Evolutionary conservation across 2,888 invertebrate species (phyloP).

Genomic region (Andrena bucephala): DNA sequence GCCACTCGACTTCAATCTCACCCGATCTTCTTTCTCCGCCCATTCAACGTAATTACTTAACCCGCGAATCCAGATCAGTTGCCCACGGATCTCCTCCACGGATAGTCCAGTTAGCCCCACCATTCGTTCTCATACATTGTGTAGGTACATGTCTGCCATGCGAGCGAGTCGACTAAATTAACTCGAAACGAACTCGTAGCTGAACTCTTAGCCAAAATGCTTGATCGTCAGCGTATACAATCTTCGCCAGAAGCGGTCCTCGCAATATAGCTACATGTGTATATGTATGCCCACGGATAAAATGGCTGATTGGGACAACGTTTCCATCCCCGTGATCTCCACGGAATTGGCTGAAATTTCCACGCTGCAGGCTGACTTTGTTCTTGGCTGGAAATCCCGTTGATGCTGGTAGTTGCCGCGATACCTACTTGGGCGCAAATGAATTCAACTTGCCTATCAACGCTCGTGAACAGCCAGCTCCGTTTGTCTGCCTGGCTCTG

Average conservation of each 20-base stretch:
- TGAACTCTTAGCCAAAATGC: neutral
- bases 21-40: neutral
- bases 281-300: neutral
- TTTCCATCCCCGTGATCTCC: neutral
- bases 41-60: neutral
- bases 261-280: neutral
- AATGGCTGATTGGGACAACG: neutral
- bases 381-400: neutral
- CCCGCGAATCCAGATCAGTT: neutral
- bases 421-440: neutral
- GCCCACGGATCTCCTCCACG: neutral
- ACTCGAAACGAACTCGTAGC: neutral
- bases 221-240: neutral
- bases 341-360: neutral
- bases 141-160: neutral
- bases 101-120: neutral
- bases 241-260: neutral
- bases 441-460: conserved; percentile 17
- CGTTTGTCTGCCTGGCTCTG: neutral
- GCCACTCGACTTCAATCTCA: neutral
- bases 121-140: neutral
- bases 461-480: neutral
- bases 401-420: neutral
- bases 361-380: neutral
- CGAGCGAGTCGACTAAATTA: neutral